Conservation (phyloP, 2,113 vertebrate species). For the Callocephalon fimbriatum region DNA sequence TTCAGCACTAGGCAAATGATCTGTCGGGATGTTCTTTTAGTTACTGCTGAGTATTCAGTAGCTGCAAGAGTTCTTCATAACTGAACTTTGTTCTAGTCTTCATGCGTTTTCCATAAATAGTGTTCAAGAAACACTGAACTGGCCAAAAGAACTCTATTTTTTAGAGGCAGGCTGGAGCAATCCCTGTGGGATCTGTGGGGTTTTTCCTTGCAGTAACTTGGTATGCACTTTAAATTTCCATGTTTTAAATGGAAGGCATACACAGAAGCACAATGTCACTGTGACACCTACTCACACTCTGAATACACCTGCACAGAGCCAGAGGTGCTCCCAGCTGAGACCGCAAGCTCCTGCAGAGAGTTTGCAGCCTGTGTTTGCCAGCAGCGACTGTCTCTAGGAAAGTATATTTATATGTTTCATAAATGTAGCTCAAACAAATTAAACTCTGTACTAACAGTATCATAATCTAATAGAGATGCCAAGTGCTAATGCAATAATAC, state of each 20-base stretch:
- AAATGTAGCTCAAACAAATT: conserved; percentile 70
- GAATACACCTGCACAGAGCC: neutral
- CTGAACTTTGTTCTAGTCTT: neutral
- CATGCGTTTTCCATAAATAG: neutral
- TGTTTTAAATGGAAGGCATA: neutral
- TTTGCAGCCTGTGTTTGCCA: neutral
- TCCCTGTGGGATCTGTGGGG: neutral
- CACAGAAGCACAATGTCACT: neutral
- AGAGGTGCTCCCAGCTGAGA: neutral
- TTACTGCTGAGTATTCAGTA: neutral
- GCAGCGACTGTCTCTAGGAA: conserved; percentile 1
- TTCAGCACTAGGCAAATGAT: neutral
- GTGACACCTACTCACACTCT: neutral
- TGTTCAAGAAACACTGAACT: neutral
- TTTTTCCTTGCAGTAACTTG: neutral
- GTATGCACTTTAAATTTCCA: neutral
- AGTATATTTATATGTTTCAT: conserved; percentile 63
- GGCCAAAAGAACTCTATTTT: neutral
- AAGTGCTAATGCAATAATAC: conserved; percentile 71
- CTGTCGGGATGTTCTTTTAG: neutral
- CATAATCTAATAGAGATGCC: conserved; percentile 66
- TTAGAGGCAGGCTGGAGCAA: neutral
- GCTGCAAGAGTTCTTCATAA: neutral
- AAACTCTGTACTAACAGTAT: conserved; percentile 65
- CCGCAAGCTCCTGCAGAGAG: neutral